Evolutionary conservation across 2,113 vertebrate genomes (phyloP).

Genomic region (Prietella phreatophila): DNA sequence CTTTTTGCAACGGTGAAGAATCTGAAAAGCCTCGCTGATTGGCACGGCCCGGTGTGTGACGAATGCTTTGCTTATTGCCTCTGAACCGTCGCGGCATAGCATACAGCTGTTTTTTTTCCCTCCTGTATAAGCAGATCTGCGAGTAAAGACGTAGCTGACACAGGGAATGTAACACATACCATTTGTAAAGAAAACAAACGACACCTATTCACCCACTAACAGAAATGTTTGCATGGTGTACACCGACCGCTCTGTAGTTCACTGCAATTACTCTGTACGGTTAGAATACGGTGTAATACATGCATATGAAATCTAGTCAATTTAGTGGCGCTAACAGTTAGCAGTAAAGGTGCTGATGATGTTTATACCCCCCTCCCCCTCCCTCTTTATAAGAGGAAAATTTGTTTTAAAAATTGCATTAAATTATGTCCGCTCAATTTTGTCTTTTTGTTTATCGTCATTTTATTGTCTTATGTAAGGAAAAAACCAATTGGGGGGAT

Average conservation of each 20-base stretch:
- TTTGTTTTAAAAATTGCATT: background rate
- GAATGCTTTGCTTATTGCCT: background rate
- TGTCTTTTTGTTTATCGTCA: background rate
- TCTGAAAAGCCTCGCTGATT: conserved; percentile 31
- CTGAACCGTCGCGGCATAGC: conserved; percentile 14
- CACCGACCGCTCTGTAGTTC: background rate
- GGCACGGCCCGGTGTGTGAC: conserved; percentile 15
- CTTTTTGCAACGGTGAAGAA: conserved; percentile 34
- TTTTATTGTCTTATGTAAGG: too few species aligned
- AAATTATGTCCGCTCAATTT: background rate
- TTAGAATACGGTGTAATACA: background rate
- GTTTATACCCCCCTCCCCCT: too few species aligned
- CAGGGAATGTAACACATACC: conserved; percentile 17
- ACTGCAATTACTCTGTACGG: background rate
- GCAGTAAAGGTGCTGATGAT: background rate
- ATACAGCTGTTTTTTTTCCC: background rate
- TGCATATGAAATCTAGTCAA: background rate
- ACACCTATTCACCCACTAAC: background rate
- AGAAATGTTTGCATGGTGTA: background rate
- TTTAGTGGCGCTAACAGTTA: background rate
- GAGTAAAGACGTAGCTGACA: background rate
- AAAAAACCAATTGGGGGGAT: background rate
- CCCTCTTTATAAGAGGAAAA: too few species aligned
- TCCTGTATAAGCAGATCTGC: background rate
- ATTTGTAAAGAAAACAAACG: conserved; percentile 7